Evolutionary conservation across 2,888 invertebrate species (phyloP), one percentile per base, ranked within the genome.

Genomic region (Sarcophaga subvicina): DNA sequence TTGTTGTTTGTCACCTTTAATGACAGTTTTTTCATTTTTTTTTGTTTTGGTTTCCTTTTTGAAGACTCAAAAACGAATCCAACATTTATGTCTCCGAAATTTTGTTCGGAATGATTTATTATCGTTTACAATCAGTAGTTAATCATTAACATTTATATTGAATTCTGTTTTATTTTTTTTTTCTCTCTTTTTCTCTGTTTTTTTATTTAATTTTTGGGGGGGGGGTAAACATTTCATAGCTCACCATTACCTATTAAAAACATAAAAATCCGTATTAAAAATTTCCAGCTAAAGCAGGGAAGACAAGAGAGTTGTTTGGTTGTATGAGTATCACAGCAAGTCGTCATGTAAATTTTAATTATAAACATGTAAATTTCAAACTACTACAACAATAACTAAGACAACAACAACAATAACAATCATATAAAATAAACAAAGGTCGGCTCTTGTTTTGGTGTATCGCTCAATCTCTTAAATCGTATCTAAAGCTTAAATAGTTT

Each of bases 71-170:
- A 70, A 73, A 67, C 2, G 12, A 27, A 64, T 25, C 20, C 37
- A 83, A 54, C 73, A 66, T 84, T 87, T 79, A 81, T 84, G 87
- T 84, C 84, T 84, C 76, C 54, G 12, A 17, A 54, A 12, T 70
- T 60, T 45, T 22, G 69, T 62, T 63, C 72, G 78, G 79, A 45
- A 84, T 89, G 89, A 89, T 89, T 89, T 89, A 89, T 89, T 89
- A 89, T 89, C 88, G 79, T 72, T 83, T 85, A 79, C 85, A 89
- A 88, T 89, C 89, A 88, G 80, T 84, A 84, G 89, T 82, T 88
- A 86, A 89, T 90, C 89, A 90, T 89, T 89, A 89, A 89, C 89
- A 89, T 90, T 90, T 88, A 89, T 88, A 89, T 90, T 88, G 88
- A 86, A 87, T 89, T 89, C 87, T 87, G 80, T 80, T 60, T 79